These are phyloP conservation scores for Atta texana DNA, from an alignment of 1,140 invertebrate genomes.

Conservation along the genomic window DNA sequence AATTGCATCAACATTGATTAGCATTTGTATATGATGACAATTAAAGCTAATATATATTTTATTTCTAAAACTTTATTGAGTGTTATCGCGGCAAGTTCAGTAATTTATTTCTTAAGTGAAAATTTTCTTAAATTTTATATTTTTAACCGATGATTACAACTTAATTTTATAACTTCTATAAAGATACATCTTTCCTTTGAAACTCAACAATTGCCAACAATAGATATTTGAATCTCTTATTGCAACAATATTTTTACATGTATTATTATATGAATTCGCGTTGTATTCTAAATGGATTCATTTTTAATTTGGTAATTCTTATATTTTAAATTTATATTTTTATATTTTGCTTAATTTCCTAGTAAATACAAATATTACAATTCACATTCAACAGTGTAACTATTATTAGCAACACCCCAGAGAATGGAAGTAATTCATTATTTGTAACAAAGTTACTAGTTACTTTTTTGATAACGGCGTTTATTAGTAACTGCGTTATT, in stretches of 20 bases:
- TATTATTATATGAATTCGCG: background rate
- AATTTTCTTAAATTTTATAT: background rate
- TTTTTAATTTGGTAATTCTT: constrained; percentile 23
- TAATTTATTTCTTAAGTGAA: background rate
- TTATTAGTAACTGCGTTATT: too few relatives aligned
- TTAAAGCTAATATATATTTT: constrained; percentile 18
- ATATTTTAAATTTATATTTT: background rate
- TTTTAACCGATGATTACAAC: background rate
- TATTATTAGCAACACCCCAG: too few relatives aligned
- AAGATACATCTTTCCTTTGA: background rate
- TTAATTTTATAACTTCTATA: constrained; percentile 12
- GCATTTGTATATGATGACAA: background rate
- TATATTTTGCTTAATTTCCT: background rate
- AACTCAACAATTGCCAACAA: background rate
- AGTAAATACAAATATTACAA: too few relatives aligned
- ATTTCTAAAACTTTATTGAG: background rate
- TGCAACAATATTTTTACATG: background rate
- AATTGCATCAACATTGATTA: background rate
- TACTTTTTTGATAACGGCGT: too few relatives aligned
- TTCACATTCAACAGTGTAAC: too few relatives aligned
- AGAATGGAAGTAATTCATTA: too few relatives aligned
- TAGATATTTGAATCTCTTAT: background rate
- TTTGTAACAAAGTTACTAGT: too few relatives aligned
- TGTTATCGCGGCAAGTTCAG: background rate
- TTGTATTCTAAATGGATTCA: background rate